Percentiles rank a stretch among this genome's conserved stretches.
Evolutionary conservation across 1,140 invertebrate genomes (phyloP).

Genomic region (Semibalanus balanoides): DNA sequence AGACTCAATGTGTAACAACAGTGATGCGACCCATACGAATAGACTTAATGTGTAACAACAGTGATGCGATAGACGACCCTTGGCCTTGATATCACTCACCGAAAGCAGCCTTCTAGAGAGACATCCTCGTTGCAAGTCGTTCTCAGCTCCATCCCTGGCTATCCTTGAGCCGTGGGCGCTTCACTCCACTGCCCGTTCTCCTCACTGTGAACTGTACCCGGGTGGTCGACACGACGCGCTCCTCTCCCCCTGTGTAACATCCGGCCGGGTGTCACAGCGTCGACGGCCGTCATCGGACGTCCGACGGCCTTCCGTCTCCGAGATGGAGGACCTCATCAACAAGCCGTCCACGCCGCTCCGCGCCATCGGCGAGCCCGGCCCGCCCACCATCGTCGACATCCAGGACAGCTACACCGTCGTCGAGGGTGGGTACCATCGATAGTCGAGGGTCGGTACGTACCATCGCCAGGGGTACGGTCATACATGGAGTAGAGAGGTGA

Average conservation of each 20-base stretch:
- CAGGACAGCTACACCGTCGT: slow-evolving; percentile 79
- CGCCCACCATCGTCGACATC: slow-evolving; percentile 73
- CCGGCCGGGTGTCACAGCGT: slow-evolving; percentile 38
- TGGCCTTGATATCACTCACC: no score
- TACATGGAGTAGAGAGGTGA: no score
- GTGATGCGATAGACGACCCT: no score
- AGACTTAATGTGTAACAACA: no score
- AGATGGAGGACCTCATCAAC: slow-evolving; percentile 71
- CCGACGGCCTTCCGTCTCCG: slow-evolving; percentile 67
- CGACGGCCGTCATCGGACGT: slow-evolving; percentile 71
- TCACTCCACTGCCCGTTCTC: no score
- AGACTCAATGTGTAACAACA: no score
- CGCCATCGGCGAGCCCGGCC: slow-evolving; percentile 55
- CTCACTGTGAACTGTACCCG: no score
- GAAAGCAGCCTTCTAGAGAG: no score
- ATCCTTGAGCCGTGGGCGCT: background rate
- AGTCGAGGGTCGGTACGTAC: no score
- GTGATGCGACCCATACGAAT: no score
- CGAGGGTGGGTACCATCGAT: slow-evolving; percentile 51
- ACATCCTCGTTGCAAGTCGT: no score
- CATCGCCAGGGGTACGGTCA: no score
- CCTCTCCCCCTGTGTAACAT: background rate
- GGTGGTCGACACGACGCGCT: background rate
- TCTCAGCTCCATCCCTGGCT: background rate
- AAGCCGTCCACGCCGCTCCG: slow-evolving; percentile 76